Conservation (phyloP, 2,888 invertebrate species). For the Dicycla oo region DNA sequence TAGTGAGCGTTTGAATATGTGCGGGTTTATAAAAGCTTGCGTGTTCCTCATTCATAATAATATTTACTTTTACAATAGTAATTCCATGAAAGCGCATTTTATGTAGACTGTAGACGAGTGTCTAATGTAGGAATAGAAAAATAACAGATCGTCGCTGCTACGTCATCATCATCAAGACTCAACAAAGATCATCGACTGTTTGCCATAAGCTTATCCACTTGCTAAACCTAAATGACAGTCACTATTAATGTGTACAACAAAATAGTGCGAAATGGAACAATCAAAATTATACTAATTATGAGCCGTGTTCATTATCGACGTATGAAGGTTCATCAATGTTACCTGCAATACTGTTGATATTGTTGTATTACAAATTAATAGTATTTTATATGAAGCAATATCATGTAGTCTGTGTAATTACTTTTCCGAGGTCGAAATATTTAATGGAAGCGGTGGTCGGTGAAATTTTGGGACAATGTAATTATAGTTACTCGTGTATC, state of each 20-base stretch:
- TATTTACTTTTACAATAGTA: slow-evolving; percentile 17
- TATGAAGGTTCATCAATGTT: slow-evolving; percentile 20
- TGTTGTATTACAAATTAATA: slow-evolving; percentile 26
- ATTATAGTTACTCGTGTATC: background rate
- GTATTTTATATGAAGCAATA: slow-evolving; percentile 30
- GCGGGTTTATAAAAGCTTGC: slow-evolving; percentile 29
- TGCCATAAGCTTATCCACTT: background rate
- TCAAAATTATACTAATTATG: slow-evolving; percentile 13
- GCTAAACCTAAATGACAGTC: background rate
- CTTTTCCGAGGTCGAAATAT: slow-evolving; percentile 42
- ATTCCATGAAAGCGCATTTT: slow-evolving; percentile 9
- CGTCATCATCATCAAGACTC: background rate
- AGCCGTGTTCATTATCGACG: slow-evolving; percentile 23
- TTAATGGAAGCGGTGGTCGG: slow-evolving; percentile 28
- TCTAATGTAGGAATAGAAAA: background rate
- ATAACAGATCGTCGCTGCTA: background rate
- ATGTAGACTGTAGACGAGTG: background rate
- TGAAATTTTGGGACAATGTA: slow-evolving; percentile 20
- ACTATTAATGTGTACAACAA: background rate
- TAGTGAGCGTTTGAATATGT: slow-evolving; percentile 23
- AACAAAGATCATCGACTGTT: no score
- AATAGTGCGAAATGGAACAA: background rate
- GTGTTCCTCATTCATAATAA: slow-evolving; percentile 26
- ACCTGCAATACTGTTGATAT: slow-evolving; percentile 39
- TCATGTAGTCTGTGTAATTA: slow-evolving; percentile 41